Evolutionary conservation across 2,797 vertebrate genomes (phyloP).

Genomic region (Mareca strepera): DNA sequence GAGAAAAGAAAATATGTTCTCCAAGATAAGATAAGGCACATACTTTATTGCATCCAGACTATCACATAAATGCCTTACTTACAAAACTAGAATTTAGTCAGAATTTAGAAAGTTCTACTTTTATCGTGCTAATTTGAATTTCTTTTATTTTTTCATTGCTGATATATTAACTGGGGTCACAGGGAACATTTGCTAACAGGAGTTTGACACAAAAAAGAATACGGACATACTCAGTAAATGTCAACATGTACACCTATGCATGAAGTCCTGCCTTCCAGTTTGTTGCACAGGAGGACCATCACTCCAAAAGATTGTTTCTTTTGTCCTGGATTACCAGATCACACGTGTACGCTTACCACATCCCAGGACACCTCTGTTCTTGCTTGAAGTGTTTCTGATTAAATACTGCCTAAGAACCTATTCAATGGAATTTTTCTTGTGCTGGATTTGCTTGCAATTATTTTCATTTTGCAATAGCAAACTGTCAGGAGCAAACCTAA

Average conservation of each 20-base stretch:
- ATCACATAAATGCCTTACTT: not conserved
- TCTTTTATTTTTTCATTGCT: not conserved
- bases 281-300: not conserved
- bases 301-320: not conserved
- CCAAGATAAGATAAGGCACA: not conserved
- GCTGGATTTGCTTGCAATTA: not conserved
- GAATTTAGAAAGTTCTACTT: not conserved
- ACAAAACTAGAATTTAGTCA: not conserved
- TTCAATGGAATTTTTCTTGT: not conserved
- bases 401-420: not conserved
- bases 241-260: accelerated
- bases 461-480: constrained; percentile 10
- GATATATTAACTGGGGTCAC: not conserved
- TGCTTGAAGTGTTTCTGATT: not conserved
- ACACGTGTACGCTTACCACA: accelerated
- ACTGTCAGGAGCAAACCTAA: not conserved
- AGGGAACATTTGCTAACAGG: not conserved
- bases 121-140: not conserved
- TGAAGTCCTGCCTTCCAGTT: not conserved
- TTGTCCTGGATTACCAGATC: not conserved
- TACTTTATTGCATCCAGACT: not conserved
- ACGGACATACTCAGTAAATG: not conserved
- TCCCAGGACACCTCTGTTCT: not conserved
- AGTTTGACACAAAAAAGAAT: not conserved
- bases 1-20: not conserved